Conservation (phyloP, 2,797 vertebrate genomes). For the Cyclura pinguis region DNA sequence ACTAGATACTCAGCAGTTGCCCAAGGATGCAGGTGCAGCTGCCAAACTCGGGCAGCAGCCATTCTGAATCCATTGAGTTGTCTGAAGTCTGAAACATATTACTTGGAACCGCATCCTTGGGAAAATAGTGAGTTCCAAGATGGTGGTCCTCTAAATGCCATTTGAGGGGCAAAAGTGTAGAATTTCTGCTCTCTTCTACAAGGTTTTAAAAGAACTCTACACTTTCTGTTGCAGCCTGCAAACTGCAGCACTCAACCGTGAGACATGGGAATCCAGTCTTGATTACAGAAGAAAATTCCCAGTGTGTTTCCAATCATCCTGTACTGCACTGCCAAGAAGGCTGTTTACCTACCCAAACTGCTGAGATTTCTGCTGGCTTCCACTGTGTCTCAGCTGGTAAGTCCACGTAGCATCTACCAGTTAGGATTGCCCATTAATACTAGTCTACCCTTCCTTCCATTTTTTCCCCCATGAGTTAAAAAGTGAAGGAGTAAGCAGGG, state of each 20-base stretch:
- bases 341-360: slow-evolving; percentile 45
- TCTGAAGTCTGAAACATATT: neutral
- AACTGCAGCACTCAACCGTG: slow-evolving; percentile 67
- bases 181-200: accelerated
- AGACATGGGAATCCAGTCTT: slow-evolving; percentile 66
- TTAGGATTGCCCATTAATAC: neutral
- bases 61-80: neutral
- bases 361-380: slow-evolving; percentile 66
- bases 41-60: neutral
- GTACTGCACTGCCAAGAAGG: slow-evolving; percentile 70
- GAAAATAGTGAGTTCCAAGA: neutral
- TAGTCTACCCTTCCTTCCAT: too few relatives aligned
- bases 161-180: neutral
- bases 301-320: slow-evolving; percentile 68
- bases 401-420: neutral
- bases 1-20: neutral
- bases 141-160: neutral
- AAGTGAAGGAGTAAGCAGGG: neutral
- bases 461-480: neutral
- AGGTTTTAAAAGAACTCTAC: accelerated
- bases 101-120: neutral
- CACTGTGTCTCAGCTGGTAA: slow-evolving; percentile 76
- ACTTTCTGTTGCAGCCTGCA: slow-evolving; percentile 71
- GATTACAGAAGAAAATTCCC: slow-evolving; percentile 47
- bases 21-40: neutral